These are phyloP conservation scores for Emydura subglobosa DNA, from an alignment of 2,113 vertebrate species.

Conservation along the genomic window DNA sequence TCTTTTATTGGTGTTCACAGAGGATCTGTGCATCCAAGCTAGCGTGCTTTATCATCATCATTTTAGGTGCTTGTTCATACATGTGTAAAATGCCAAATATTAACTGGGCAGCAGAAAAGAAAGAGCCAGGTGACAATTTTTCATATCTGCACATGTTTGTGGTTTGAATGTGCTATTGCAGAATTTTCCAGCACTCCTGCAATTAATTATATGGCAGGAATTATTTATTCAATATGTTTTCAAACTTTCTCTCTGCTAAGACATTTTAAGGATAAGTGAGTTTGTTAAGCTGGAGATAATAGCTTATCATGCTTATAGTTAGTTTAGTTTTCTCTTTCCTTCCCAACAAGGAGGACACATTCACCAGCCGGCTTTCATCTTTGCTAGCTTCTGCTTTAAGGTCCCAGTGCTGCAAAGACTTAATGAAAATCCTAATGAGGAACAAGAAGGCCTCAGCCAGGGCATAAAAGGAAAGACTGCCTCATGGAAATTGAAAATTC, in stretches of 20 bases:
- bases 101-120: background rate
- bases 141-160: background rate
- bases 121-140: background rate
- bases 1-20: conserved; percentile 8
- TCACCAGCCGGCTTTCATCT: background rate
- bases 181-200: background rate
- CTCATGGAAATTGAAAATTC: background rate
- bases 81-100: background rate
- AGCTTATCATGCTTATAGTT: background rate
- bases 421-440: background rate
- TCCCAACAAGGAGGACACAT: background rate
- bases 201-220: conserved; percentile 38
- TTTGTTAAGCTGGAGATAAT: background rate
- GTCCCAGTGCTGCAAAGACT: background rate
- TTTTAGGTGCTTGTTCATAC: conserved; percentile 7
- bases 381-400: background rate
- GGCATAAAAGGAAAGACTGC: rapidly evolving
- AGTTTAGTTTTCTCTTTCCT: background rate
- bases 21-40: background rate
- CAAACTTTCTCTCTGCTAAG: background rate
- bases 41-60: background rate
- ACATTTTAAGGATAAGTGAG: rapidly evolving
- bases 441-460: background rate
- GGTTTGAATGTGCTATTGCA: background rate
- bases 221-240: background rate